Base-by-base conservation (phyloP, 2,113 vertebrate species). In the Nipponia nippon region DNA sequence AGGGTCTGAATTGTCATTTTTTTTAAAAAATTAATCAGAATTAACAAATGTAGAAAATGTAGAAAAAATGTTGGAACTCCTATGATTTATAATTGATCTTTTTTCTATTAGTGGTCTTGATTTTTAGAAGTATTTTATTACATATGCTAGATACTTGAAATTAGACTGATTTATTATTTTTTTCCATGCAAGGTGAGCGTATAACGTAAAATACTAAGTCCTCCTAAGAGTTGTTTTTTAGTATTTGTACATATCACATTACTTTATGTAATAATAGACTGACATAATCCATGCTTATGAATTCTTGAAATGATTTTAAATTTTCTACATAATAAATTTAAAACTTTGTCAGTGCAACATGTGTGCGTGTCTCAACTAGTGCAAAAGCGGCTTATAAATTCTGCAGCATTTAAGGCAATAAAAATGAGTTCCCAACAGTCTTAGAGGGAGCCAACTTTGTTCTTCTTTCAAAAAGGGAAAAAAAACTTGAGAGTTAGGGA, bases 331-430 rank as follows among this genome's bases (percentile, higher is more conserved):
- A 50, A 81, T 93, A 94, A 96, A 96, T 94, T 53, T 75, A 30
- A 90, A 92, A 36, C 66, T 85, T 76, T 69, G 34, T 78, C 1
- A 0, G n/a, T 8, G 27, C 62, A 62, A 21, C 89, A 30, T 50
- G 69, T 0, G 0, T 83, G 69, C 7, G 9, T 72, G 67, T 58
- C 63, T 91, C 80, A 72, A 10, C 70, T 82, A 58, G 71, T 58
- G 77, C 81, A 92, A 83, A 86, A 66, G 71, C 90, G 96, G 90
- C 78, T 96, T 97, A 77, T 97, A 95, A 97, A 97, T 97, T 89
- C 67, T 91, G 49, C 62, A 96, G 67, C 61, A 12, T 91, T 94
- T 90, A 49, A 86, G n/a, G 72, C 91, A 91, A 94, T 96, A 96
- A 97, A 96, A 95, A 72, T 3, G 36, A 70, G 55, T 69, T 97